A percentile compares a stretch with the other conserved stretches of the same genome.
Conservation (phyloP, 2,113 vertebrate genomes). For the Piaya cayana region DNA sequence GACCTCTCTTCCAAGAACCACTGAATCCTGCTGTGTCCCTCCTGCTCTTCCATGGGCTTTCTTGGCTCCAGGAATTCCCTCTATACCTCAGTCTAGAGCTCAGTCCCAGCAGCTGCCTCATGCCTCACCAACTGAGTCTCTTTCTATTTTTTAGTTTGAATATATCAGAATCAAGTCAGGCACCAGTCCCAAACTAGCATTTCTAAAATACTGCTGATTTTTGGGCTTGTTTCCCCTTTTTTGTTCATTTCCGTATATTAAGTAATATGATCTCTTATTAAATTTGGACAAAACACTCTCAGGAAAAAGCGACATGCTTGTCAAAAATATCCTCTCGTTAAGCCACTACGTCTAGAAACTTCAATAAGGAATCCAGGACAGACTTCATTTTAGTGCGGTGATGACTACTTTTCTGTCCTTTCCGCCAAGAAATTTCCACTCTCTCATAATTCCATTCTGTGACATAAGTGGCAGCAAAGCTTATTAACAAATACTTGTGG, state of each 20-base stretch:
- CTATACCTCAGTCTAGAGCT: too few species aligned
- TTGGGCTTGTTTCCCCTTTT: neutral
- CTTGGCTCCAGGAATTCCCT: too few species aligned
- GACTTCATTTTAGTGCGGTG: neutral
- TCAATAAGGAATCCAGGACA: neutral
- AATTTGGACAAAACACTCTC: neutral
- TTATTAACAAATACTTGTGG: neutral
- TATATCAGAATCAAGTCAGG: neutral
- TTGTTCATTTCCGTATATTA: neutral
- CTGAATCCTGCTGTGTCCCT: too few species aligned
- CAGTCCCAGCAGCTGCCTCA: too few species aligned
- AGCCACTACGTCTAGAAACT: neutral
- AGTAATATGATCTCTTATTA: neutral
- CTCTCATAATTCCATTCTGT: neutral
- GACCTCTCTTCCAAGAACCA: too few species aligned
- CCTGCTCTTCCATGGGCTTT: too few species aligned
- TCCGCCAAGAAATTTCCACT: neutral
- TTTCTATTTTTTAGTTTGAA: neutral
- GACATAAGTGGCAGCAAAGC: neutral
- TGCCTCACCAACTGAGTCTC: too few species aligned
- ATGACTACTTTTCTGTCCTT: neutral
- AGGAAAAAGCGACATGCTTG: neutral
- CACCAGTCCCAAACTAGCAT: neutral
- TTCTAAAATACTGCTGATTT: neutral
- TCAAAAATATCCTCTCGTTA: neutral